These are phyloP conservation scores for Tortrix viridana DNA, from an alignment of 2,888 invertebrate genomes.

Conservation along the genomic window DNA sequence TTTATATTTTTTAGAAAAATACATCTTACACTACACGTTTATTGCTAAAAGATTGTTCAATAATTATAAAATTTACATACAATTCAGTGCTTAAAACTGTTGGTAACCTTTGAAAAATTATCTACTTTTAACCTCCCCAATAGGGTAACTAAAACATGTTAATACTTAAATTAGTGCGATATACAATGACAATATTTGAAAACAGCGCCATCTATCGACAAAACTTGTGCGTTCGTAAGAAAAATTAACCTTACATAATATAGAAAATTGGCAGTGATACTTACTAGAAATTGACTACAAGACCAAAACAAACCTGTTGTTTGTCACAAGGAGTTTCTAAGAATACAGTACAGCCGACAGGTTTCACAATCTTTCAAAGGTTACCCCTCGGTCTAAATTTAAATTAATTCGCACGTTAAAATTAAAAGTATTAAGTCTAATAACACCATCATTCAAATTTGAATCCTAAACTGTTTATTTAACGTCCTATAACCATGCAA, in stretches of 20 bases:
- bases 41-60: conserved; percentile 46
- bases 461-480: too few species aligned
- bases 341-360: conserved; percentile 51
- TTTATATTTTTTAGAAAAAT: conserved; percentile 55
- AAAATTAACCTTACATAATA: conserved; percentile 14
- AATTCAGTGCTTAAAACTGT: conserved; percentile 35
- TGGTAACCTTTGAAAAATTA: conserved; percentile 66
- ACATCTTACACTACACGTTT: conserved; percentile 49
- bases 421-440: too few species aligned
- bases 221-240: not conserved
- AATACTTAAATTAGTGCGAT: conserved; percentile 39
- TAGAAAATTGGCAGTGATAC: conserved; percentile 58
- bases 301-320: conserved; percentile 59
- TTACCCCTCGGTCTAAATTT: conserved; percentile 50
- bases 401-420: conserved; percentile 27
- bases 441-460: not conserved
- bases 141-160: conserved; percentile 65
- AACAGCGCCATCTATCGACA: conserved; percentile 5
- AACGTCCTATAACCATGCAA: too few species aligned
- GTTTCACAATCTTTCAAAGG: conserved; percentile 65
- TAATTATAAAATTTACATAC: conserved; percentile 42
- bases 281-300: conserved; percentile 31
- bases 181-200: conserved; percentile 2
- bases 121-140: conserved; percentile 45
- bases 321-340: conserved; percentile 42